Conservation (phyloP, 2,113 vertebrate genomes). For the Henicopernis longicauda region DNA sequence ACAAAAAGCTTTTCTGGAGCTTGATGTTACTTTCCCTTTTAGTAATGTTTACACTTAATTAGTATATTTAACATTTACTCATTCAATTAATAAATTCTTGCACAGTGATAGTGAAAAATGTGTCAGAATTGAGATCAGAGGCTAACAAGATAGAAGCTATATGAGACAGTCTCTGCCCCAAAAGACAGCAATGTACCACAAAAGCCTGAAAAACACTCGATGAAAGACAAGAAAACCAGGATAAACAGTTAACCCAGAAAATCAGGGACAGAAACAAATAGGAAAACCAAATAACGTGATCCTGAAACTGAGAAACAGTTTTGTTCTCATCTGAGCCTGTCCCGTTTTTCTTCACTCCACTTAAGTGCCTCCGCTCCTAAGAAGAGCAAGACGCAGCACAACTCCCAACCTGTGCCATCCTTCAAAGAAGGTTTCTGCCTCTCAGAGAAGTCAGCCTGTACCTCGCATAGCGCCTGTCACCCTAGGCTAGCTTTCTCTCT, state of each 20-base stretch:
- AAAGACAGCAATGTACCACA: neutral
- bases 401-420: accelerated
- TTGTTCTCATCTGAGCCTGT: neutral
- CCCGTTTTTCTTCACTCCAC: neutral
- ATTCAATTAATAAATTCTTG: no score
- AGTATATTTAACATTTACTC: neutral
- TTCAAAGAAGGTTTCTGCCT: no score
- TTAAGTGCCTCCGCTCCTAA: neutral
- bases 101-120: neutral
- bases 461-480: accelerated
- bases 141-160: neutral
- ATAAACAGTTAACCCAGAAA: neutral
- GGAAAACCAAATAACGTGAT: neutral
- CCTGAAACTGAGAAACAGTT: neutral
- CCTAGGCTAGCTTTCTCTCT: neutral
- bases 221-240: neutral
- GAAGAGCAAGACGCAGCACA: no score
- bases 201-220: neutral
- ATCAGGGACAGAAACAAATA: neutral
- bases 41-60: neutral
- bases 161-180: no score
- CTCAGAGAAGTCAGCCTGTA: no score
- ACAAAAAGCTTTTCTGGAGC: neutral
- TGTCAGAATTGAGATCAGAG: neutral
- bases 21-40: neutral